Base-by-base conservation (phyloP, 2,113 vertebrate species). In the Mirounga angustirostris region DNA sequence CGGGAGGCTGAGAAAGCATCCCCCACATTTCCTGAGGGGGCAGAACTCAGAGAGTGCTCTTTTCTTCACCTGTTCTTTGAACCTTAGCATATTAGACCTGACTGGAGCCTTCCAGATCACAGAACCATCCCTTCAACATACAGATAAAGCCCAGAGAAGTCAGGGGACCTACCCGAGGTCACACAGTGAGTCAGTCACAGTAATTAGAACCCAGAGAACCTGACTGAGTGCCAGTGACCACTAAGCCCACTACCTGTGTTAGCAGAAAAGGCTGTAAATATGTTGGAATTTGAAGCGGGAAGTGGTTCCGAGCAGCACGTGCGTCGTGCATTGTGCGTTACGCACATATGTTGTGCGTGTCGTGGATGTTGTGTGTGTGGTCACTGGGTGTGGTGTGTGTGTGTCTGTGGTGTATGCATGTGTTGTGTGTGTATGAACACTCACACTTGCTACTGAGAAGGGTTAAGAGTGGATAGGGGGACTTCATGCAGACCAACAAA, bases 291-390 rank as follows among this genome's bases (percentile, higher is more conserved):
- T 11, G 67, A 82, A 22, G 19, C 15, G n/a, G 30, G 14, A 56
- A 7, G 22, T 12, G 7, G 5, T 21, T 22, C 4, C 4, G 33
- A 61, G 56, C 36, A 56, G 61, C 0, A 0, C 7, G 5, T 63
- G 3, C 54, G 58, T 67, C 4, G 22, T 30, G 7, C 36, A 0
- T 13, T 5, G 14, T 36, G 14, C 21, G 19, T 26, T 26, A 36
- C 4, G 0, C 28, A 58, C 9, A 2, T 7, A 21, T n/a, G 21
- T 4, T 14, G n/a, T 16, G 12, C 50, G 71, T 28, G 19, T 2
- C 12, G 1, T 13, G 3, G 52, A 33, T 74, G 9, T 13, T 7
- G 19, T n/a, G 1, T 50, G 11, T 33, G 79, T 58, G 13, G 11
- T 24, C 1, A 24, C 73, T 61, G 58, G 14, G 36, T 76, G 18